Base-by-base conservation (phyloP, 2,797 vertebrate species). In the Apogon talboti region DNA sequence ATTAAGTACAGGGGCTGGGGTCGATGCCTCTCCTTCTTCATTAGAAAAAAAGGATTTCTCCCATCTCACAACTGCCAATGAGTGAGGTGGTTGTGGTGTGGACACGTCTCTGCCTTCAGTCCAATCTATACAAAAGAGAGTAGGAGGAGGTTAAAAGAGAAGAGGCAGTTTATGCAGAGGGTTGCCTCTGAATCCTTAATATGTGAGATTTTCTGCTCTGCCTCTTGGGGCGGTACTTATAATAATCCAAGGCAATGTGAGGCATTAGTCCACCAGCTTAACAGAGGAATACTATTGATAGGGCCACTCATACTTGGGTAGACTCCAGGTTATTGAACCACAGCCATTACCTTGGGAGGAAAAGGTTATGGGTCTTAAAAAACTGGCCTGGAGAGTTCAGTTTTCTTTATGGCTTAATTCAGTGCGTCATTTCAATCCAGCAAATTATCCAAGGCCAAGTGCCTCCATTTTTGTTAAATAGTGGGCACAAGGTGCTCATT, bases 1-100 rank as follows among this genome's bases (percentile, higher is more conserved):
- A 94, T 94, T 93, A 93, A 92, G 90, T 89, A 84, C 81, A 83
- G 84, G 81, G 83, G 79, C 79, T 61, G 59, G 66, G 88, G 92
- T 92, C 89, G 81, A 92, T 92, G 85, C 81, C 80, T 87, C 82
- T 90, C 91, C 90, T 80, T 89, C 88, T 90, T 91, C 86, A 93
- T 92, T 91, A 90, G 77, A 83, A 80, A 73, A 73, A 87, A 91
- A 86, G 76, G 82, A 90, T 89, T 89, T 88, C 53, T 76, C 81
- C 74, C 53, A 18, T 84, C 86, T 85, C 62, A 35, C 79, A 66
- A 62, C 78, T 89, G 89, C 88, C 87, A 74, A 89, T 88, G 90
- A 91, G 74, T 58, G 77, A 86, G 82, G 68, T 60, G 76, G 59
- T 58, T 58, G 78, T 71, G 79, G 71, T 57, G 79, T 73, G 83